Evolutionary conservation across 2,888 invertebrate genomes (phyloP), one percentile per base, ranked within the genome.

Genomic region (Unio delphinus): DNA sequence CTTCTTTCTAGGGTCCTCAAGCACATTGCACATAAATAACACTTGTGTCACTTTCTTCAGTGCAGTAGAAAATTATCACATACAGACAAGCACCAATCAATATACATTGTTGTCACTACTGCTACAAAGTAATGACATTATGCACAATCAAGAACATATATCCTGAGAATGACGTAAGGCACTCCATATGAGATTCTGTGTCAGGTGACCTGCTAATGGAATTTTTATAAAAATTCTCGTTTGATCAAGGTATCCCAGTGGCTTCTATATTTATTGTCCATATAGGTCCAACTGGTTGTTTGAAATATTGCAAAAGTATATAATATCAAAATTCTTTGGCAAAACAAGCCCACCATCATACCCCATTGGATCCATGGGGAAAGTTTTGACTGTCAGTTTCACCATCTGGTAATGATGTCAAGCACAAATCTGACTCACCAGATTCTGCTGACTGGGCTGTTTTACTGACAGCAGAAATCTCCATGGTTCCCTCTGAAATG

Each of bases 401-500:
- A 45, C 45, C 45, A 45, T 15, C 45, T 45, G 45, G 45, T 45
- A 45, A 45, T 45, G 45, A 45, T 0, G 45, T 45, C 45, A 45
- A 45, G 45, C 45, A 45, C 45, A 45, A 45, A 45, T 15, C 67
- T 61, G 72, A 68, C 61, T 74, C 75, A 67, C 74, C 74, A 65
- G 75, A 77, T 56, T 80, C 77, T 61, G 77, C 76, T 3, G 78
- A 80, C 26, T 72, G 71, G 17, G 79, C 76, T n/a, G 76, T 72
- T 69, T 80, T 80, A 67, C 76, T 78, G 65, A 77, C 78, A 60
- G 79, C 79, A 28, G 81, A 78, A 73, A 84, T 78, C 61, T 86
- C 86, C 78, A 86, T 79, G 30, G 84, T 84, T 64, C 84, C 86
- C 72, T 85, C 86, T 85, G 83, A 78, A 81, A 80, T 11, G 60